Base-by-base conservation (phyloP, 2,888 invertebrate genomes). In the Eutolmus rufibarbis region DNA sequence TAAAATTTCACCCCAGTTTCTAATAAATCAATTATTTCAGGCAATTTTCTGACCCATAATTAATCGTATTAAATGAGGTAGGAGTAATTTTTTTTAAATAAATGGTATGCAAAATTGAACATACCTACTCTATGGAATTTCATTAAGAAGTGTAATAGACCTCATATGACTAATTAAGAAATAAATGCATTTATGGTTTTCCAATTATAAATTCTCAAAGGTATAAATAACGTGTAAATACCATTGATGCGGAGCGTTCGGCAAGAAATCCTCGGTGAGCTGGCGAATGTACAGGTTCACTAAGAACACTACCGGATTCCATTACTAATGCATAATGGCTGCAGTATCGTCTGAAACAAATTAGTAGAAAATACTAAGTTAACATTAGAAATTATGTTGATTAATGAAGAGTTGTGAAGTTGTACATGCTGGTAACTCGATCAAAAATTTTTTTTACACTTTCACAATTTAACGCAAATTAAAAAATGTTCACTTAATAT, bases 191-290 rank as follows among this genome's bases (percentile, higher is more conserved):
- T 12, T 46, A 46, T 46, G 16, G 5, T 46, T 46, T 46, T 46
- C 40, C 46, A 51, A 51, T 4, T n/a, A 51, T n/a, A 51, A 16
- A 51, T n/a, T 51, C 51, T 51, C 51, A 51, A n/a, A 51, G 51
- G 51, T 51, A 51, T 51, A n/a, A 51, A 51, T n/a, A 51, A 51
- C 51, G 16, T 66, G 12, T 23, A 66, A 66, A 66, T 89, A 92
- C 92, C 92, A 92, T 92, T 89, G 92, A 92, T 87, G 92, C 91
- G 57, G 92, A 92, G 89, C 92, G 92, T 89, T 92, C 92, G 89
- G 92, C 92, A 88, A 92, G 90, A 89, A 92, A 92, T 86, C 92
- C 92, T 88, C 92, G 91, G 90, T 92, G 92, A 90, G 92, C 91
- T 89, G 92, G 91, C 87, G 74, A 77, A 76, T 91, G 91, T 89